phyloP scores from a whole-genome alignment of 2,888 invertebrate species.

The Drosophila siamana region DNA sequence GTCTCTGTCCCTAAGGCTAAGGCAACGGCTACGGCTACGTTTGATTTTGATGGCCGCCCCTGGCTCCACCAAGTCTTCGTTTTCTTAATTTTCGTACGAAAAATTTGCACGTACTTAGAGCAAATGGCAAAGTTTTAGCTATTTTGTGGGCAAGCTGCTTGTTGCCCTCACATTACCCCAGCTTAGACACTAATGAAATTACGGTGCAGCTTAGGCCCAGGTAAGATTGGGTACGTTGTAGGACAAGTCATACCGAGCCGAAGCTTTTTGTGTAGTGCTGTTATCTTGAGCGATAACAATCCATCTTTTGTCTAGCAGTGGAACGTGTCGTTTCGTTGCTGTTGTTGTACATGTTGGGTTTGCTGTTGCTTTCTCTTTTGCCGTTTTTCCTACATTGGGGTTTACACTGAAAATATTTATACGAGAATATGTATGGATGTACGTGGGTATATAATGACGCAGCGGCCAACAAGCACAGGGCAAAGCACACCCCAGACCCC shows the following conservation, averaged over 20 bases:
- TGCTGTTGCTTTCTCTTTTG: neutral
- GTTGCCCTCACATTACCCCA: slow-evolving; percentile 49
- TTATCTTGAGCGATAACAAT: slow-evolving; percentile 85
- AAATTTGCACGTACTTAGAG: slow-evolving; percentile 75
- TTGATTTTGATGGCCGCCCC: slow-evolving; percentile 13
- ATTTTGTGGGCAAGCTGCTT: slow-evolving; percentile 36
- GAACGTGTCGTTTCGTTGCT: slow-evolving; percentile 45
- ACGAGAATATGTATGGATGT: slow-evolving; percentile 17
- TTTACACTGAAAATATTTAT: slow-evolving; percentile 60
- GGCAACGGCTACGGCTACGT: neutral
- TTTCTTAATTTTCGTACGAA: slow-evolving; percentile 71
- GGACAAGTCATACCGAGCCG: neutral
- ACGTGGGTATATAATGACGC: slow-evolving; percentile 51
- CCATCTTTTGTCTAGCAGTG: slow-evolving; percentile 80
- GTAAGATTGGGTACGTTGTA: slow-evolving; percentile 11
- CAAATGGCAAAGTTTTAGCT: slow-evolving; percentile 59
- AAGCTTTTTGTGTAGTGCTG: slow-evolving; percentile 35
- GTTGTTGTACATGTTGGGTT: neutral
- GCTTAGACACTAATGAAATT: slow-evolving; percentile 77
- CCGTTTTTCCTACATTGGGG: slow-evolving; percentile 17
- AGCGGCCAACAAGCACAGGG: slow-evolving; percentile 14
- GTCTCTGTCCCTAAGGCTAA: neutral
- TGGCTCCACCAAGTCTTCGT: slow-evolving; percentile 24
- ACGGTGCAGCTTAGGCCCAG: slow-evolving; percentile 42
- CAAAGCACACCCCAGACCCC: neutral